Conservation (phyloP, 2,888 invertebrate species). For the Brachylomia viminalis region DNA sequence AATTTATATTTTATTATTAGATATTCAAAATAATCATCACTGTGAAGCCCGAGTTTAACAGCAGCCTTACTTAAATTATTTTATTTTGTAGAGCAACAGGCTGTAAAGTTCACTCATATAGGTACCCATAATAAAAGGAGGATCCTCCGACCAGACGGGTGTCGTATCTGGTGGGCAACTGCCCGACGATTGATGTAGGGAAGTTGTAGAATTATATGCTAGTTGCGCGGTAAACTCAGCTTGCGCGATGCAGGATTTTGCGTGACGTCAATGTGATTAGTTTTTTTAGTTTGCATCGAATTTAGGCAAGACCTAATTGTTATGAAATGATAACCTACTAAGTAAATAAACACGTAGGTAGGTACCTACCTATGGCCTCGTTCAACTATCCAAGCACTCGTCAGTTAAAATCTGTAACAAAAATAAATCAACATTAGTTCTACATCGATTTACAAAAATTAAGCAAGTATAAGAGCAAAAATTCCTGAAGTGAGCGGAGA, state of each 20-base stretch:
- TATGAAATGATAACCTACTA: not conserved
- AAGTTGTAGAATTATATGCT: too few relatives aligned
- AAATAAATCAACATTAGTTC: slow-evolving; percentile 53
- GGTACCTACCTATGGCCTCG: slow-evolving; percentile 81
- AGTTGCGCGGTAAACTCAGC: too few relatives aligned
- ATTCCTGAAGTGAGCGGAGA: not conserved
- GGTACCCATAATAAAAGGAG: too few relatives aligned
- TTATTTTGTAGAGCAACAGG: too few relatives aligned
- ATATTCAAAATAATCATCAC: not conserved
- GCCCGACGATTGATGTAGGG: too few relatives aligned
- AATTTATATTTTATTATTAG: too few relatives aligned
- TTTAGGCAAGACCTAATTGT: not conserved
- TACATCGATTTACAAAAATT: not conserved
- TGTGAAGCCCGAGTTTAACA: not conserved
- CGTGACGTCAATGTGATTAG: not conserved
- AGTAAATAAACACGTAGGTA: slow-evolving; percentile 22
- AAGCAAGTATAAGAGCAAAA: not conserved
- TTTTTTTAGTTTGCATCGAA: not conserved
- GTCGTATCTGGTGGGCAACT: too few relatives aligned
- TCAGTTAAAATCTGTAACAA: slow-evolving; percentile 83
- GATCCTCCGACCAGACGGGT: too few relatives aligned
- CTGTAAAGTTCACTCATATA: too few relatives aligned
- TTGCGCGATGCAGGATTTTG: too few relatives aligned
- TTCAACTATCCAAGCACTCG: slow-evolving; percentile 84
- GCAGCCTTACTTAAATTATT: not conserved